phyloP scores from a whole-genome alignment of 2,113 vertebrate genomes.

The Pipa parva region DNA sequence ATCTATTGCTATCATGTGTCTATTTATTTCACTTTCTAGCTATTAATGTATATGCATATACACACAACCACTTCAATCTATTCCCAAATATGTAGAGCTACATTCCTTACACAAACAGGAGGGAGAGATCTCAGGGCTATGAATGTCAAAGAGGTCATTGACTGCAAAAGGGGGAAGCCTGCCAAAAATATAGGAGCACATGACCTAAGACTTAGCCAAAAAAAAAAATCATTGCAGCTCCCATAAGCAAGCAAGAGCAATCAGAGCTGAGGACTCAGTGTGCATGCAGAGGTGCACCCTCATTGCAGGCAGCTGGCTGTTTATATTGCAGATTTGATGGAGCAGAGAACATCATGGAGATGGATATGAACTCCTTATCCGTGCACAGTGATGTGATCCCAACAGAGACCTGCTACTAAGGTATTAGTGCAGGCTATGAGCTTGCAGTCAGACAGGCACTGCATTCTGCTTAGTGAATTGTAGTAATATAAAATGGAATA shows the following conservation, averaged over 20 bases:
- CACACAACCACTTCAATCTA: no score
- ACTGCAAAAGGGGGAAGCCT: slow-evolving; percentile 51
- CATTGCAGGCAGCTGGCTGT: background rate
- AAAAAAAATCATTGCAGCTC: slow-evolving; percentile 51
- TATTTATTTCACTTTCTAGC: slow-evolving; percentile 4
- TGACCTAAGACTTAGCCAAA: slow-evolving; percentile 60
- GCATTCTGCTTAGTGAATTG: no score
- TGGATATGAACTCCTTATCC: no score
- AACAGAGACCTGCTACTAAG: no score
- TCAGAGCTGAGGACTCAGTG: background rate
- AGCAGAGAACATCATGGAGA: background rate
- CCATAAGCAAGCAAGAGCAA: slow-evolving; percentile 6
- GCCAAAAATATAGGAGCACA: slow-evolving; percentile 35
- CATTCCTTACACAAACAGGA: no score
- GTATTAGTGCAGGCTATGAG: no score
- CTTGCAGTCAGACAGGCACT: no score
- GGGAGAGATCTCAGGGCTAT: slow-evolving; percentile 52
- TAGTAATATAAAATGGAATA: no score
- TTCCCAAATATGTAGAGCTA: no score
- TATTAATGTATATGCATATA: slow-evolving; percentile 9
- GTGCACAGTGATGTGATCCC: no score
- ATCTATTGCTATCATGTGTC: background rate
- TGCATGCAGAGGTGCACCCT: background rate
- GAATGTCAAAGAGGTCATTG: slow-evolving; percentile 52
- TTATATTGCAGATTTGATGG: slow-evolving; percentile 6